Evolutionary conservation across 2,797 vertebrate genomes (phyloP).

Genomic region (Cheirogaleus major): DNA sequence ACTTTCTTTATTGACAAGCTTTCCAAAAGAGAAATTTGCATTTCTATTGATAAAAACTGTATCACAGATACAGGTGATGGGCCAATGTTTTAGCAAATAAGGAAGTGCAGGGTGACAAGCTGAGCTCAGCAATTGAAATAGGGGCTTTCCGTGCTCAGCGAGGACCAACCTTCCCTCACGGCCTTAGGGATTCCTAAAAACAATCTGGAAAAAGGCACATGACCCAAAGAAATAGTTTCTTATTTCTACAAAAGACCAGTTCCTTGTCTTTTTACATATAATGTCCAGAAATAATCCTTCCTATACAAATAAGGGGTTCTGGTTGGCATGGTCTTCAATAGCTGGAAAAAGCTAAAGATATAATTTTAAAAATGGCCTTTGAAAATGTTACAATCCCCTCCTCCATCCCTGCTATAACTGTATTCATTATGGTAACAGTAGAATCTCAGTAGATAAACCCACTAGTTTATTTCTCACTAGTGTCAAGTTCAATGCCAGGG

Average conservation of each 20-base stretch:
- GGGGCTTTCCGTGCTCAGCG: neutral
- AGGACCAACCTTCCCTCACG: neutral
- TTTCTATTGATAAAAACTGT: constrained; percentile 28
- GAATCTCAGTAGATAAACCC: neutral
- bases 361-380: neutral
- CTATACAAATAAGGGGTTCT: neutral
- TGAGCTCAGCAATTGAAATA: neutral
- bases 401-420: neutral
- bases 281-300: neutral
- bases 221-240: neutral
- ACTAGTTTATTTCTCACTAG: constrained; percentile 6
- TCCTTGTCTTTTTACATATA: constrained; percentile 7
- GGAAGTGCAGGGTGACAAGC: neutral
- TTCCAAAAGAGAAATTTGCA: constrained; percentile 44
- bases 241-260: neutral
- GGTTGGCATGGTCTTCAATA: neutral
- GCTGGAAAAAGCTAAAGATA: constrained; percentile 25
- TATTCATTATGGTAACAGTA: neutral
- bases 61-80: neutral
- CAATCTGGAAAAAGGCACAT: neutral
- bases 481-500: neutral
- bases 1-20: constrained; percentile 30
- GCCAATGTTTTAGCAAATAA: neutral
- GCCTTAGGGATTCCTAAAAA: neutral
- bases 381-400: neutral